A percentile compares a stretch with the other conserved stretches of the same genome.
Evolutionary conservation across 2,888 invertebrate genomes (phyloP).

Genomic region (Molanna angustata): DNA sequence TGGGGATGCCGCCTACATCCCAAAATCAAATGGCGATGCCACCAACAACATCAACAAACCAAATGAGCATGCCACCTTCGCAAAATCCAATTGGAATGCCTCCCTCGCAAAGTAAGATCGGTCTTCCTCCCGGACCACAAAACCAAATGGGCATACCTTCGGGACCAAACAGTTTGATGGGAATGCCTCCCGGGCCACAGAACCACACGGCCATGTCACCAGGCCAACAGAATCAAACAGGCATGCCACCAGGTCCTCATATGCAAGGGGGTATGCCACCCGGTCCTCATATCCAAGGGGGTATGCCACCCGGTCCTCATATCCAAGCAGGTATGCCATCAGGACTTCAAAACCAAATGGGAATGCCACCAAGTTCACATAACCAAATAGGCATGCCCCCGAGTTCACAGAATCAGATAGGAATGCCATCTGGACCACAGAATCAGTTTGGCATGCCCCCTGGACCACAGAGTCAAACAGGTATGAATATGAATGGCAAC

Average conservation of each 20-base stretch:
- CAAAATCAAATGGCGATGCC: neutral
- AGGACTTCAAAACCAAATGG: no score
- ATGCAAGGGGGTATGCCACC: neutral
- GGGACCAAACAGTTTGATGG: neutral
- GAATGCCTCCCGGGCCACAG: no score
- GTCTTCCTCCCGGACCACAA: no score
- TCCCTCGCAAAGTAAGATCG: no score
- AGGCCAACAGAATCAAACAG: conserved; percentile 4
- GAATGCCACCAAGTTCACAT: conserved; percentile 8
- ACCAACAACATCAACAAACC: neutral
- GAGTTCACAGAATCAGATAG: conserved; percentile 1
- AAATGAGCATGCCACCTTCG: neutral
- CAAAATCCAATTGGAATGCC: no score
- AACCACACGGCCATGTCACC: no score
- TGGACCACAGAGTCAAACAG: neutral
- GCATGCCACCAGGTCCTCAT: neutral
- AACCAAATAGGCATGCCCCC: conserved; percentile 2
- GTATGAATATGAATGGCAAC: neutral
- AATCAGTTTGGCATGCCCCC: neutral
- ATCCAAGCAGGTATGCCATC: no score
- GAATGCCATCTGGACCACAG: conserved; percentile 2
- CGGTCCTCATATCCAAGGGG: no score
- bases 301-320: no score
- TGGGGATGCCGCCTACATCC: no score
- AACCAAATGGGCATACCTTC: neutral